These are phyloP conservation scores for Turdus rufiventris DNA, from an alignment of 2,113 vertebrate genomes.

Conservation along the genomic window DNA sequence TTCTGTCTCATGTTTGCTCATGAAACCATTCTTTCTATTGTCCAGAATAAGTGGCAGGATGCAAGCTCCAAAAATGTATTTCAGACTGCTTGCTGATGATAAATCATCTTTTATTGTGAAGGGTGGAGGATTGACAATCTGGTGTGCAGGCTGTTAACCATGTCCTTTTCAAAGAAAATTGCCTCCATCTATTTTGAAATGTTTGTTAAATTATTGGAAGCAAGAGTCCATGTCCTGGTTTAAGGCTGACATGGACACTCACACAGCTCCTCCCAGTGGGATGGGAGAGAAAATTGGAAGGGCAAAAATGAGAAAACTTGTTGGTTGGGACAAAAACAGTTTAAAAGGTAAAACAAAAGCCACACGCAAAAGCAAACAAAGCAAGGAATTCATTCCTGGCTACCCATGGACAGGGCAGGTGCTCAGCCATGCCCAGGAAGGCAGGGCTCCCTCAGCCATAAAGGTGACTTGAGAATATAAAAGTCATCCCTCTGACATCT, in stretches of 20 bases:
- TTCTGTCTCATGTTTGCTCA: not conserved
- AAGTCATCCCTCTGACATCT: not conserved
- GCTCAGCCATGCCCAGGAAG: not conserved
- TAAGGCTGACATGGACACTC: not conserved
- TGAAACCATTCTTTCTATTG: not conserved
- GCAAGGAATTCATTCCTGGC: not conserved
- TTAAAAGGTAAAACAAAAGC: not conserved
- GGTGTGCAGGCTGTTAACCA: not conserved
- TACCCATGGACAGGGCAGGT: not conserved
- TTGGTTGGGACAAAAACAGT: not conserved
- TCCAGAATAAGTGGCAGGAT: not conserved
- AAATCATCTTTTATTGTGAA: not conserved
- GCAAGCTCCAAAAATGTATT: not conserved
- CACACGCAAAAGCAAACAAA: not conserved
- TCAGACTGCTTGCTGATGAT: not conserved
- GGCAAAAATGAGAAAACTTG: not conserved
- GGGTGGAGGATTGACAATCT: not conserved
- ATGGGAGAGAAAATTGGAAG: not conserved
- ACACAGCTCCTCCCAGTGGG: not conserved
- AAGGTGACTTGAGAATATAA: not conserved
- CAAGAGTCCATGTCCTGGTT: not conserved
- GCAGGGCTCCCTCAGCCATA: not conserved
- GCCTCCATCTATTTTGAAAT: not conserved
- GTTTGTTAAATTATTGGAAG: not conserved
- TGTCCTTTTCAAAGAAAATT: not conserved